phyloP scores from a whole-genome alignment of 2,888 invertebrate genomes.

The Cordilura impudica region DNA sequence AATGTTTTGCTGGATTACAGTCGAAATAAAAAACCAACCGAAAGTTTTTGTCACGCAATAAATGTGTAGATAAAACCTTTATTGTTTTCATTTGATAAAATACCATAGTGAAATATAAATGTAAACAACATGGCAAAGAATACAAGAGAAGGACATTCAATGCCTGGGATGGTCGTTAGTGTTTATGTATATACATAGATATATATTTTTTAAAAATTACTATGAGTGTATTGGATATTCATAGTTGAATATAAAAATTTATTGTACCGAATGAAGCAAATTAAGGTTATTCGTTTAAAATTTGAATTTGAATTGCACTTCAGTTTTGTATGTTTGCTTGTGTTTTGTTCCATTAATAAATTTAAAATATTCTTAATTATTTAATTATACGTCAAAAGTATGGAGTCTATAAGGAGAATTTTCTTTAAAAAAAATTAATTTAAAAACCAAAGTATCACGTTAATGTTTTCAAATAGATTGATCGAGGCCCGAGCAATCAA shows the following conservation, averaged over 20 bases:
- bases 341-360: no score
- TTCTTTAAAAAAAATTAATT: no score
- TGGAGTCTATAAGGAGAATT: no score
- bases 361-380: no score
- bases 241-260: neutral
- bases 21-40: neutral
- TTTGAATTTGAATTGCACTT: neutral
- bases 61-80: constrained; percentile 54
- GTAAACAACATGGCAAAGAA: neutral
- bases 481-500: no score
- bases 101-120: neutral
- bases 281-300: neutral
- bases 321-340: no score
- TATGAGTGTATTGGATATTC: neutral
- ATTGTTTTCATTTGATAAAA: constrained; percentile 21
- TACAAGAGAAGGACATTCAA: neutral
- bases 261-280: neutral
- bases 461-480: no score
- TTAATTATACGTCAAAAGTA: no score
- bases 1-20: no score
- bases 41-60: constrained; percentile 57
- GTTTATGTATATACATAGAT: no score
- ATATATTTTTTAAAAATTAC: no score
- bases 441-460: no score
- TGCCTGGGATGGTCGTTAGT: neutral